Percentiles rank a stretch among this genome's conserved stretches.
These are phyloP conservation scores for Bradypodion ventrale DNA, from an alignment of 2,797 vertebrate genomes.

Conservation along the genomic window DNA sequence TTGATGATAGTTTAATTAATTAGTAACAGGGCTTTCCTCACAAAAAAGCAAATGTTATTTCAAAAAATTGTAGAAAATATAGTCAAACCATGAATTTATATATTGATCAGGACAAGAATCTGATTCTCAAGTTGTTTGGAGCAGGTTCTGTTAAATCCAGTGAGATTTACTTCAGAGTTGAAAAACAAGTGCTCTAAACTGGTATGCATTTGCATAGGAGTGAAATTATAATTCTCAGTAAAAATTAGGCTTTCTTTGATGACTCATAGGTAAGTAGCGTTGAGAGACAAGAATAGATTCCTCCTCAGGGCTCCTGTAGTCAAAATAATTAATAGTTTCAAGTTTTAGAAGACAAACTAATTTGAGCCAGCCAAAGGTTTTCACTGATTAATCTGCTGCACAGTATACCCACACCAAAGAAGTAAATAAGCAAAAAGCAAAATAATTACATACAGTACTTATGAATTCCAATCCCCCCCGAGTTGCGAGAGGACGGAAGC, in stretches of 20 bases:
- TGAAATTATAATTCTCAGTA: not conserved
- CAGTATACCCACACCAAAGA: no score
- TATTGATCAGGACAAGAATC: not conserved
- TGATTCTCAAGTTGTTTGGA: not conserved
- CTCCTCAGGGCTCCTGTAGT: not conserved
- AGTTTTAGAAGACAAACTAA: not conserved
- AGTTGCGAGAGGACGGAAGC: not conserved
- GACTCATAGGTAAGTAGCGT: not conserved
- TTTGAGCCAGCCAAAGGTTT: not conserved
- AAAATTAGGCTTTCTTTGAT: not conserved
- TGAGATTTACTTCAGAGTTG: not conserved
- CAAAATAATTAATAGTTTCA: not conserved
- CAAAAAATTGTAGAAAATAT: not conserved
- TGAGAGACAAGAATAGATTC: not conserved
- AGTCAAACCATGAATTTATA: not conserved
- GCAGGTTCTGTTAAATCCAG: not conserved
- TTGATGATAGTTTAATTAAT: not conserved
- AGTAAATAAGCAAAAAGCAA: not conserved
- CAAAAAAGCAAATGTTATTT: not conserved
- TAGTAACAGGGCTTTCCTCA: not conserved
- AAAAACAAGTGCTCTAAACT: not conserved
- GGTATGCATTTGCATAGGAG: not conserved
- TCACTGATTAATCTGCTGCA: not conserved
- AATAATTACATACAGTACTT: not conserved
- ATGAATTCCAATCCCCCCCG: not conserved